Evolutionary conservation across 2,797 vertebrate species (phyloP).

Genomic region (Sebastes kiyomatsui): DNA sequence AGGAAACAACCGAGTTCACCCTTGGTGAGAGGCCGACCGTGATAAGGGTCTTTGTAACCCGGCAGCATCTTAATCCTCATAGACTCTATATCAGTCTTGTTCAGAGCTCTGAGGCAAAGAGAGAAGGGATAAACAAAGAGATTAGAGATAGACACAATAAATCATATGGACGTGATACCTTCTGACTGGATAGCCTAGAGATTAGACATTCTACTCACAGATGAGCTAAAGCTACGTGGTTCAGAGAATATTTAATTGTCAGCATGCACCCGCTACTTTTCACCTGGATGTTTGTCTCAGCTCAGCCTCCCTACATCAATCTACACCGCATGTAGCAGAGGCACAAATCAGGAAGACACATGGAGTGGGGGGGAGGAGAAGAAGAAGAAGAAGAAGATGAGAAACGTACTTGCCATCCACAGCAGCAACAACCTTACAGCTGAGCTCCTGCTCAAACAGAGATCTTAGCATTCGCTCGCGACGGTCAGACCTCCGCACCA

Average conservation of each 20-base stretch:
- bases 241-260: constrained; percentile 6
- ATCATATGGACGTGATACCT: background rate
- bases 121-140: constrained; percentile 16
- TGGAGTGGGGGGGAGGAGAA: constrained; percentile 28
- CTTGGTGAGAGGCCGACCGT: constrained; percentile 90
- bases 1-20: constrained; percentile 96
- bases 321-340: constrained; percentile 28
- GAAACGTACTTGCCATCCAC: constrained; percentile 92
- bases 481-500: constrained; percentile 85
- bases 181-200: background rate
- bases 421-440: constrained; percentile 85
- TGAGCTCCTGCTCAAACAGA: constrained; percentile 85
- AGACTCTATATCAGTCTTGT: constrained; percentile 85
- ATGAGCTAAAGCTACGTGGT: background rate
- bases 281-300: constrained; percentile 48
- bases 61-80: constrained; percentile 93
- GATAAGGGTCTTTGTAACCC: constrained; percentile 93
- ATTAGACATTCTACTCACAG: background rate
- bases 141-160: constrained; percentile 24
- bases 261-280: constrained; percentile 21
- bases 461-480: constrained; percentile 86
- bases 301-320: constrained; percentile 37
- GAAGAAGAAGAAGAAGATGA: constrained; percentile 34
- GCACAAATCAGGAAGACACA: constrained; percentile 29
- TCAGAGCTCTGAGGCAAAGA: constrained; percentile 85